phyloP scores from a whole-genome alignment of 2,797 vertebrate genomes.

The Cyprinodon diabolis region DNA sequence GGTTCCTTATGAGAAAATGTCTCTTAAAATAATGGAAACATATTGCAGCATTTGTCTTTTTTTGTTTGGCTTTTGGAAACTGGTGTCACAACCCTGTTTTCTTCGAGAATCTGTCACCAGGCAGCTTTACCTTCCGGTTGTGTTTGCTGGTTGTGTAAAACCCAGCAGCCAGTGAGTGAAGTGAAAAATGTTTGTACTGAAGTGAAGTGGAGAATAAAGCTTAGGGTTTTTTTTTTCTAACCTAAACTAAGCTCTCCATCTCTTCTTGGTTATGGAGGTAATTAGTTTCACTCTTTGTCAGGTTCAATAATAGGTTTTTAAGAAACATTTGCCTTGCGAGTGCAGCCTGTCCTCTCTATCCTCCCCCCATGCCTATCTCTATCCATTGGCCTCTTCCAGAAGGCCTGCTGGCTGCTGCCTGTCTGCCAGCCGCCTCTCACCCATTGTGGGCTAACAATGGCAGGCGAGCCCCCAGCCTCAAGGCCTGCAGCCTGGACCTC shows the following conservation, averaged over 20 bases:
- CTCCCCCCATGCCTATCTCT: constrained; percentile 22
- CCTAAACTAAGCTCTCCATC: constrained; percentile 40
- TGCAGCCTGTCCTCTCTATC: not conserved
- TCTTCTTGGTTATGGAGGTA: not conserved
- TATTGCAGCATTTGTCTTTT: not conserved
- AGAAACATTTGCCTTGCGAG: not conserved
- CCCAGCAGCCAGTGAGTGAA: not conserved
- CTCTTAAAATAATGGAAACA: not conserved
- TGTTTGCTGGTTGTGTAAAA: not conserved
- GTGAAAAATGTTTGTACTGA: constrained; percentile 45
- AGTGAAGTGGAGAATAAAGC: constrained; percentile 47
- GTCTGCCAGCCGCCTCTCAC: constrained; percentile 72
- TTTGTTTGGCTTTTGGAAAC: not conserved
- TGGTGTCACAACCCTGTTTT: not conserved
- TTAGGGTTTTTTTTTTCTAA: constrained; percentile 48
- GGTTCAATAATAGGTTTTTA: constrained; percentile 15
- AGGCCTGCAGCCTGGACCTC: constrained; percentile 67
- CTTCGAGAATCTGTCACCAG: not conserved
- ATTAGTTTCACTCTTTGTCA: constrained; percentile 1
- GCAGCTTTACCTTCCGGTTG: not conserved
- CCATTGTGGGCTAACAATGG: constrained; percentile 82
- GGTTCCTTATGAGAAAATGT: not conserved
- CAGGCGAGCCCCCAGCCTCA: constrained; percentile 81
- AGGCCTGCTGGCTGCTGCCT: constrained; percentile 79
- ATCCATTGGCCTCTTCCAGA: constrained; percentile 45